These are phyloP conservation scores for Dysdera silvatica DNA, from an alignment of 1,140 invertebrate species.

Conservation along the genomic window DNA sequence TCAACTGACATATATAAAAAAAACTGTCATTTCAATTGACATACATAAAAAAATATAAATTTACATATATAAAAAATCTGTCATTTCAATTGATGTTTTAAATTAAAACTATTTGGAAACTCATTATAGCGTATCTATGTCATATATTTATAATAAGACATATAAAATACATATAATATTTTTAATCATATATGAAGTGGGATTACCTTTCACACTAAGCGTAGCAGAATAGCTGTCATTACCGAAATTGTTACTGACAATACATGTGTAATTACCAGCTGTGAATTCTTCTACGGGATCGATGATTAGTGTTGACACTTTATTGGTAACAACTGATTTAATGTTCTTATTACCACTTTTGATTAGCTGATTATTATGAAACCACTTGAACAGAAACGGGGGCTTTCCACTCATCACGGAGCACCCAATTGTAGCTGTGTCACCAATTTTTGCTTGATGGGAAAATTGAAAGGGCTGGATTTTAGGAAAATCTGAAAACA, in stretches of 20 bases:
- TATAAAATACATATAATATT: too few species aligned
- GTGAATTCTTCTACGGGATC: conserved; percentile 63
- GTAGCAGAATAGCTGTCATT: conserved; percentile 83
- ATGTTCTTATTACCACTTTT: neutral
- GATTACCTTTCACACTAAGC: conserved; percentile 39
- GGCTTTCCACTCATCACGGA: neutral
- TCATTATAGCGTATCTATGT: too few species aligned
- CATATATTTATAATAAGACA: too few species aligned
- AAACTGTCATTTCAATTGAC: too few species aligned
- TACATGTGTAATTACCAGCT: conserved; percentile 73
- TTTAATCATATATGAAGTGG: conserved; percentile 8
- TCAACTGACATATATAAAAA: too few species aligned
- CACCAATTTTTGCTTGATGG: neutral
- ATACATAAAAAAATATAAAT: too few species aligned
- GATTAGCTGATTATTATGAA: neutral
- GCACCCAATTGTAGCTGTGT: conserved; percentile 3
- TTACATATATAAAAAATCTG: too few species aligned
- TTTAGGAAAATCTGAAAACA: conserved; percentile 1
- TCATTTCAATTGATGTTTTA: too few species aligned
- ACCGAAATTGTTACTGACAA: conserved; percentile 85
- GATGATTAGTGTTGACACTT: too few species aligned
- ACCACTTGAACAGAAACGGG: conserved; percentile 3
- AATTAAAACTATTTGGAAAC: too few species aligned
- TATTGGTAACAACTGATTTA: too few species aligned
- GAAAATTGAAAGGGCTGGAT: conserved; percentile 2